Percentiles rank a stretch among this genome's conserved stretches.
Conservation (phyloP, 2,113 vertebrate species). For the Campylomormyrus tamandua region DNA sequence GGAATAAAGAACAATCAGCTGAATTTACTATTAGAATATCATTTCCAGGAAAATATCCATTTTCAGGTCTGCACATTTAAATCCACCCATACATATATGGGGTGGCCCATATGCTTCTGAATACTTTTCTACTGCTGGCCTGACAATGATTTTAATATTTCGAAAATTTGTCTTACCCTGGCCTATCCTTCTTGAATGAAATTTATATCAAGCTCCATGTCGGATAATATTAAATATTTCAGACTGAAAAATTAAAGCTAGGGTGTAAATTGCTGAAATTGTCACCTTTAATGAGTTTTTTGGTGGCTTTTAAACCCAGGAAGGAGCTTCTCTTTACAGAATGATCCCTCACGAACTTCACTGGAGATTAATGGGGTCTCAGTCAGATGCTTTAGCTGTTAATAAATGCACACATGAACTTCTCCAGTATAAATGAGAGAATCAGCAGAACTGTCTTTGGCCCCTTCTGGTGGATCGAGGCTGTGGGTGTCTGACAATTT, state of each 20-base stretch:
- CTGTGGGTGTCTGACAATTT: not conserved
- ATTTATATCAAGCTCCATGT: not conserved
- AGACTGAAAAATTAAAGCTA: not conserved
- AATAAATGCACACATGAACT: not conserved
- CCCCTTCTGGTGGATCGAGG: not conserved
- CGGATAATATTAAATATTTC: not conserved
- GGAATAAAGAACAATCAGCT: not conserved
- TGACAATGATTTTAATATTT: not conserved
- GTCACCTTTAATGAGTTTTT: not conserved
- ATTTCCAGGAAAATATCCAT: not conserved
- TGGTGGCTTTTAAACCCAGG: not conserved
- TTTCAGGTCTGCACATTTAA: not conserved
- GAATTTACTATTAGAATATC: not conserved
- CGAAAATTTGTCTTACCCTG: not conserved
- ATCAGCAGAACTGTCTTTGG: not conserved
- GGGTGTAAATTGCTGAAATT: not conserved
- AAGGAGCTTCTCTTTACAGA: not conserved
- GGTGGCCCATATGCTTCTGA: not conserved
- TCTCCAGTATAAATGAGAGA: not conserved
- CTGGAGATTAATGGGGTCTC: not conserved
- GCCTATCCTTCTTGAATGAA: not conserved
- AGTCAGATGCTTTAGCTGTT: not conserved
- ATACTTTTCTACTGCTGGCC: not conserved
- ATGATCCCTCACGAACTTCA: not conserved
- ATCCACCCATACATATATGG: not conserved